Evolutionary conservation across 2,797 vertebrate genomes (phyloP).

Genomic region (Enteromius afrohamiltoni): DNA sequence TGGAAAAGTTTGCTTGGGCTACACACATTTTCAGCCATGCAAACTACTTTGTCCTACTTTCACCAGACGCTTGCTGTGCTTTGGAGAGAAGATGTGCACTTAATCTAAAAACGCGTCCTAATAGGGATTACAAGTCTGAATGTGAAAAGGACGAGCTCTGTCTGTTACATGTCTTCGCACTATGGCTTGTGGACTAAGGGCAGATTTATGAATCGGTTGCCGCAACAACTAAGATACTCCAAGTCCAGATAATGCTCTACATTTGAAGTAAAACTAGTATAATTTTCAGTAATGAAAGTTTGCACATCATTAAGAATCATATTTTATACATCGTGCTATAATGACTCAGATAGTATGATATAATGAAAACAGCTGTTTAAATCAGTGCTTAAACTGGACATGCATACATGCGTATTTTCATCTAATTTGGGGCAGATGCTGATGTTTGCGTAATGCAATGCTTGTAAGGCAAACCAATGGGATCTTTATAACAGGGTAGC

Average conservation of each 20-base stretch:
- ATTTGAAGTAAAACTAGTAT: not conserved
- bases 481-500: not conserved
- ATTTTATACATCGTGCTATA: not conserved
- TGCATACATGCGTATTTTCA: too few species aligned
- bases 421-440: not conserved
- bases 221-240: not conserved
- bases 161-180: not conserved
- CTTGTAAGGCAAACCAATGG: not conserved
- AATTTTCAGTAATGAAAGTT: not conserved
- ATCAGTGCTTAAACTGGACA: not conserved
- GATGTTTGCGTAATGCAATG: not conserved
- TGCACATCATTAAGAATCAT: not conserved
- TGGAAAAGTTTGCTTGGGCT: not conserved
- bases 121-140: constrained; percentile 32
- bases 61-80: not conserved
- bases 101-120: constrained; percentile 27
- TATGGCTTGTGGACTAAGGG: not conserved
- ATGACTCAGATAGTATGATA: not conserved
- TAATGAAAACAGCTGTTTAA: not conserved
- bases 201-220: not conserved
- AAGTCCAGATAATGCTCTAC: not conserved
- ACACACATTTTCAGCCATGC: not conserved
- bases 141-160: not conserved
- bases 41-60: not conserved
- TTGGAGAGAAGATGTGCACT: constrained; percentile 23